Evolutionary conservation across 2,113 vertebrate species (phyloP).

Genomic region (Mesembrinibis cayennensis): DNA sequence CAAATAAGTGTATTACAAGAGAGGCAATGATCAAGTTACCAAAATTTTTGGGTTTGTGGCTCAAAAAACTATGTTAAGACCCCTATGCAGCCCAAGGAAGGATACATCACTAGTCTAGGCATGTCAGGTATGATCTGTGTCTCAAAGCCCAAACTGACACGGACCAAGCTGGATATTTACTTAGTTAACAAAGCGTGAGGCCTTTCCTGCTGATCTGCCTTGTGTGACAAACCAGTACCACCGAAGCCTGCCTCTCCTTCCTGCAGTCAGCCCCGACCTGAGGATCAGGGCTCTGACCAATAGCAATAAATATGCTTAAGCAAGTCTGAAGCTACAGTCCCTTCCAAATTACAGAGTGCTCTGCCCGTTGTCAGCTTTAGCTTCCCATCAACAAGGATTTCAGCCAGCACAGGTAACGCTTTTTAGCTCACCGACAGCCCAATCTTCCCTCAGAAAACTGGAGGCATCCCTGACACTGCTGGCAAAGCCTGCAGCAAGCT

Average conservation of each 20-base stretch:
- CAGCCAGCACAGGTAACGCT: fast-evolving
- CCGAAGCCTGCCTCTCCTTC: neutral
- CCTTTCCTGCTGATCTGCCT: neutral
- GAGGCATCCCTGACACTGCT: fast-evolving
- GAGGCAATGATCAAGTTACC: neutral
- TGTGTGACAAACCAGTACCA: neutral
- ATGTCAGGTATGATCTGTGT: fast-evolving
- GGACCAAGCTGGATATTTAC: too few species aligned
- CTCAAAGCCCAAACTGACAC: neutral
- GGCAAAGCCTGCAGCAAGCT: neutral
- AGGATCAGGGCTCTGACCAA: neutral
- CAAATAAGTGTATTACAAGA: neutral
- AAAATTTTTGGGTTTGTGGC: neutral
- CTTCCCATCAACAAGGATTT: fast-evolving
- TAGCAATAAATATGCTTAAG: too few species aligned
- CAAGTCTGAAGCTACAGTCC: neutral
- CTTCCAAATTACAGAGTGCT: neutral
- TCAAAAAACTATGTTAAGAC: neutral
- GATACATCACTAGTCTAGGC: fast-evolving
- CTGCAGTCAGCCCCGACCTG: fast-evolving
- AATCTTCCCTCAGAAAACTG: fast-evolving
- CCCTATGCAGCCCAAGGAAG: neutral
- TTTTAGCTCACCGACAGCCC: neutral
- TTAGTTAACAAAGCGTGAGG: fast-evolving
- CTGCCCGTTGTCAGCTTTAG: neutral